Evolutionary conservation across 2,888 invertebrate species (phyloP), one percentile per base, ranked within the genome.

Genomic region (Zaprionus lineosus): DNA sequence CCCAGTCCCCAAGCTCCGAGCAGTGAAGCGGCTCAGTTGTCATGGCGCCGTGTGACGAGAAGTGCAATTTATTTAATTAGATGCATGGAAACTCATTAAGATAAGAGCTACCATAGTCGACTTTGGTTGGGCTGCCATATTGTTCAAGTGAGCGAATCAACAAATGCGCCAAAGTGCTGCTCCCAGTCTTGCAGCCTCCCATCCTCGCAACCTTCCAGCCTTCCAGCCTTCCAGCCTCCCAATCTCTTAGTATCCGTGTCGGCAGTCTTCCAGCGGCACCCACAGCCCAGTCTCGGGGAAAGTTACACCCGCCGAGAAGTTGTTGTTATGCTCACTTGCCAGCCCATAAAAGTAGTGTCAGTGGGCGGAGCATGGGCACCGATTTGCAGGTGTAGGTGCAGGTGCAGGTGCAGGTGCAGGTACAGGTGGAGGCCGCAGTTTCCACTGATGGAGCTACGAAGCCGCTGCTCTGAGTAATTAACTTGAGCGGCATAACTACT

Each of bases 71-170:
- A 87, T 88, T 87, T 87, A 87, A 87, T 87, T 88, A 87, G 87
- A 88, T 87, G 87, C 87, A 88, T 87, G 83, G n/a, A 85, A 87
- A 84, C 88, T 88, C 87, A 87, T 87, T 88, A 88, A 87, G 88
- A 87, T 86, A 87, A 87, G 88, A 87, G 88, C 86, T 64, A 65
- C 46, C 46, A 50, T 36, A 18, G 28, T 41, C 16, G 50, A 40
- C 53, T 47, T 28, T 48, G 51, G 47, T 39, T 39, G 53, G 46
- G 52, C 31, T 58, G 43, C 51, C 72, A 67, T 67, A 60, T 70
- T 78, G 61, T 60, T 83, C 62, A 78, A 82, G 84, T 84, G 74
- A 74, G 72, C 84, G 72, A 84, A 82, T 81, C 85, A 79, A 81
- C 81, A 85, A 81, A 83, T 79, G 76, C 79, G 65, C 79, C 77